Evolutionary conservation across 2,113 vertebrate species (phyloP).

Genomic region (Ammodytes dubius): DNA sequence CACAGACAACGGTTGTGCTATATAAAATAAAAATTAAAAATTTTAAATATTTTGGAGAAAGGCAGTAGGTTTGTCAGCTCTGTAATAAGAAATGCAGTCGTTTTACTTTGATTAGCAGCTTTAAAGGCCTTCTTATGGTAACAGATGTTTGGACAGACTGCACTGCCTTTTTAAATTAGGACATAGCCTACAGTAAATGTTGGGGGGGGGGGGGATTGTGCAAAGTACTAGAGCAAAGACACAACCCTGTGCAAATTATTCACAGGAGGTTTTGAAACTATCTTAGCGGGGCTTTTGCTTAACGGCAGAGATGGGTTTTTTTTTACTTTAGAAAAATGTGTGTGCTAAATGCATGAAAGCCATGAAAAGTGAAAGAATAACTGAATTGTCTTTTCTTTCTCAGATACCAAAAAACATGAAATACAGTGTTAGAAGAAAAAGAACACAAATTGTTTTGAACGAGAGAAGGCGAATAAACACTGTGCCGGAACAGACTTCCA

Average conservation of each 20-base stretch:
- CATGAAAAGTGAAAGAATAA: not conserved
- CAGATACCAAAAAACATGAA: not conserved
- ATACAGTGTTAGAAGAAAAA: not conserved
- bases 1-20: not conserved
- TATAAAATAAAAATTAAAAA: too few species aligned
- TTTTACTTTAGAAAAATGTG: too few species aligned
- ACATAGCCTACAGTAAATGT: too few species aligned
- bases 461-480: not conserved
- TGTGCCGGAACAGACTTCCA: constrained; percentile 8
- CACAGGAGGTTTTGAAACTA: not conserved
- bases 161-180: constrained; percentile 8
- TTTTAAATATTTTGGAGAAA: not conserved
- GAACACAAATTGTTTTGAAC: constrained; percentile 13
- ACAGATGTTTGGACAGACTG: constrained; percentile 17
- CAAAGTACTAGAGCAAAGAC: not conserved
- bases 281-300: not conserved
- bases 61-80: not conserved
- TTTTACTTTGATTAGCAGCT: not conserved
- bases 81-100: not conserved
- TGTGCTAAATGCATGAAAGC: not conserved
- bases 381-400: constrained; percentile 8
- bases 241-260: not conserved
- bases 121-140: constrained; percentile 7
- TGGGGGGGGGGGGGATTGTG: too few species aligned
- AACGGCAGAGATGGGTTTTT: not conserved